phyloP scores from a whole-genome alignment of 2,797 vertebrate species.

The Chiroxiphia lanceolata region DNA sequence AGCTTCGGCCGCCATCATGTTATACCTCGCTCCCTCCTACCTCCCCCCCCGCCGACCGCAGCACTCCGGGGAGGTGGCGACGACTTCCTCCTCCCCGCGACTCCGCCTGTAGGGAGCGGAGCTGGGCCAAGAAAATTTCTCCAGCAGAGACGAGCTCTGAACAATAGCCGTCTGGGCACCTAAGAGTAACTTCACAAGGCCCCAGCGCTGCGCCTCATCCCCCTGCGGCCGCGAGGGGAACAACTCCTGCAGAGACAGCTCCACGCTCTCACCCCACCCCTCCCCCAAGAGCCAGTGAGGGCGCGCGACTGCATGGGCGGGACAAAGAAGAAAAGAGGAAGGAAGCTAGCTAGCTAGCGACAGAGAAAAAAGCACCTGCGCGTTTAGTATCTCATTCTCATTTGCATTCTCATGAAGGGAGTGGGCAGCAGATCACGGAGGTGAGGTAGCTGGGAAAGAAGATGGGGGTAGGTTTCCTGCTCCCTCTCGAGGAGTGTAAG shows the following conservation, averaged over 20 bases:
- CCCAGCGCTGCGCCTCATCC: background rate
- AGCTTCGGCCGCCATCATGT: slow-evolving; percentile 90
- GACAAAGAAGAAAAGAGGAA: background rate
- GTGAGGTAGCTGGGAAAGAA: background rate
- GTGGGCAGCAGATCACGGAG: background rate
- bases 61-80: slow-evolving; percentile 19
- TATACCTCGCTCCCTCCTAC: slow-evolving; percentile 46
- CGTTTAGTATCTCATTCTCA: background rate
- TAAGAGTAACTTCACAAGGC: background rate
- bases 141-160: background rate
- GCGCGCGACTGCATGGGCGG: background rate
- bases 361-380: background rate
- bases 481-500: background rate
- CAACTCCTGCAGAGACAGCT: background rate
- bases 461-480: background rate
- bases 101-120: background rate
- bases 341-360: background rate
- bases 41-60: background rate
- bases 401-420: background rate
- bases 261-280: background rate
- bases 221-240: background rate
- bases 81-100: background rate
- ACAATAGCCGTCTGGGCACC: background rate
- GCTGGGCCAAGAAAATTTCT: background rate
- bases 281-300: background rate